Percentiles rank a stretch among this genome's conserved stretches.
phyloP scores from a whole-genome alignment of 2,113 vertebrate species.

The Cyphomyrus discorhynchus region DNA sequence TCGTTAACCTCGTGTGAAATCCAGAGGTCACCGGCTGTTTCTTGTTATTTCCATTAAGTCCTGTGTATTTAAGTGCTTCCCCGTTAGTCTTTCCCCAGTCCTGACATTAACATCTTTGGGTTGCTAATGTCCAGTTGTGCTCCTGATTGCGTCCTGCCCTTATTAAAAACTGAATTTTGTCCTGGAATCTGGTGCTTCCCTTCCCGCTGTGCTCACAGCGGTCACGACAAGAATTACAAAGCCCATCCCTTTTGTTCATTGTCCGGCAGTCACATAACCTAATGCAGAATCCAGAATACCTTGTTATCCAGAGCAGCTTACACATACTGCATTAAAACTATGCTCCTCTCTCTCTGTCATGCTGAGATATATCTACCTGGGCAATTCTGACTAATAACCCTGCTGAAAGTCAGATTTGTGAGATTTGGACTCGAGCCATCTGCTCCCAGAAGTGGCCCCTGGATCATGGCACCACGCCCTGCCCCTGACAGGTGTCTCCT shows the following conservation, averaged over 20 bases:
- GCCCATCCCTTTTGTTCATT: background rate
- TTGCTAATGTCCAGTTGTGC: too few relatives aligned
- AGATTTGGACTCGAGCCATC: background rate
- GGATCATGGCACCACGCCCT: background rate
- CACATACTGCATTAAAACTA: background rate
- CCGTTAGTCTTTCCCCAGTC: too few relatives aligned
- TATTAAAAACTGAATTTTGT: too few relatives aligned
- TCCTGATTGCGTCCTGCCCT: too few relatives aligned
- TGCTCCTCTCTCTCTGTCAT: background rate
- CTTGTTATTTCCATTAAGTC: too few relatives aligned
- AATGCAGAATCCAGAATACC: background rate
- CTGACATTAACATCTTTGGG: too few relatives aligned
- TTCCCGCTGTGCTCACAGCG: too few relatives aligned
- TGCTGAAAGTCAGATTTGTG: background rate
- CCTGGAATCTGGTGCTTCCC: too few relatives aligned
- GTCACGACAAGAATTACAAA: too few relatives aligned
- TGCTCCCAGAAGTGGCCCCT: background rate
- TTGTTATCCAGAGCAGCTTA: background rate
- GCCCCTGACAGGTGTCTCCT: background rate
- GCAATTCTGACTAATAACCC: background rate
- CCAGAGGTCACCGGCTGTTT: too few relatives aligned
- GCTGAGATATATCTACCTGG: background rate
- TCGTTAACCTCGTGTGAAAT: too few relatives aligned
- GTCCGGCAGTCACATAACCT: background rate
- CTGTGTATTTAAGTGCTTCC: too few relatives aligned